Percentiles rank a stretch among this genome's conserved stretches.
phyloP scores from a whole-genome alignment of 2,113 vertebrate species.

The Urocitellus parryii region DNA sequence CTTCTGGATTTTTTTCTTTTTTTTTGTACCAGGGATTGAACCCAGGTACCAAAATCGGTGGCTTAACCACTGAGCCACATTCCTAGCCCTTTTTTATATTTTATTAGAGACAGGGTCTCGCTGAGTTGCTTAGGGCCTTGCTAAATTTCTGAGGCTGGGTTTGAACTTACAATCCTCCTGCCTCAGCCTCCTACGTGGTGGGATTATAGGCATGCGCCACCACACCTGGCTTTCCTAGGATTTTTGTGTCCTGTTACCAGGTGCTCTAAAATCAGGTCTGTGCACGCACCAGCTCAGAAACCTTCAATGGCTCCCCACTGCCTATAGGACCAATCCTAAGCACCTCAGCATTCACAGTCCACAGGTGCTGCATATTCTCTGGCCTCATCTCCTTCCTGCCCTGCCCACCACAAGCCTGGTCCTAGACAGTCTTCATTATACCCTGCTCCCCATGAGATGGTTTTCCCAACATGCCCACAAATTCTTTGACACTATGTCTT shows the following conservation, averaged over 20 bases:
- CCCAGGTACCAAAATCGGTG: too few species aligned
- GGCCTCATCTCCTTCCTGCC: neutral
- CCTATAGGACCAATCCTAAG: neutral
- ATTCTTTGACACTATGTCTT: conserved; percentile 6
- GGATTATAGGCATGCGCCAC: too few species aligned
- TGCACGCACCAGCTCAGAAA: neutral
- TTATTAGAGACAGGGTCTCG: too few species aligned
- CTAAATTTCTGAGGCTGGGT: too few species aligned
- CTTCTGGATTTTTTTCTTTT: too few species aligned
- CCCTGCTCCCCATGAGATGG: neutral
- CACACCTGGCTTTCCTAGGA: neutral
- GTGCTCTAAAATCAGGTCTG: neutral
- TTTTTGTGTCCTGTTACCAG: neutral
- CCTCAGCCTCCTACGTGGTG: too few species aligned
- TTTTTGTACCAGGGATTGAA: too few species aligned
- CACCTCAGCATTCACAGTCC: neutral
- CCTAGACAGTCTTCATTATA: neutral
- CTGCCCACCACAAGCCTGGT: neutral
- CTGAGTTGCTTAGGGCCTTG: too few species aligned
- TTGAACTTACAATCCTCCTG: too few species aligned
- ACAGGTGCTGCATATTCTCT: neutral
- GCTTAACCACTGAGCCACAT: too few species aligned
- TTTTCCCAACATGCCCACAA: neutral
- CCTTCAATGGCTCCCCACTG: neutral
- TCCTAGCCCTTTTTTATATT: too few species aligned